Conservation (phyloP, 2,113 vertebrate species). For the Daboia siamensis region DNA sequence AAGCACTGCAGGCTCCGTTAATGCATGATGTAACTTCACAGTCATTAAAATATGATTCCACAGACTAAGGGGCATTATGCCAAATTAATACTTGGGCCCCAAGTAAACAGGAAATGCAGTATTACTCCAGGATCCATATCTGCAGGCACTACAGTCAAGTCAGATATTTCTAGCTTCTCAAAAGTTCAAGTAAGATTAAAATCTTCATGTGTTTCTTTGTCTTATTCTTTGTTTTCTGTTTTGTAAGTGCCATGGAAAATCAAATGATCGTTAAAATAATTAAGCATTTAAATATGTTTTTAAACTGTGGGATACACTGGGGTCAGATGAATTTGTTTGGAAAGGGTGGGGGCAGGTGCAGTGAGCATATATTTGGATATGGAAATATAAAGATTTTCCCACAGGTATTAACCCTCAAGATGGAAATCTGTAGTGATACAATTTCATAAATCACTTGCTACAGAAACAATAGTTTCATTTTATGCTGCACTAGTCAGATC, state of each 20-base stretch:
- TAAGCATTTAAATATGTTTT: background rate
- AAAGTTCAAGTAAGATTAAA: conserved; percentile 14
- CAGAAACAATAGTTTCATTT: background rate
- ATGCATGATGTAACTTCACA: conserved; percentile 7
- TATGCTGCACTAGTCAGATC: background rate
- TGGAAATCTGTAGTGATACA: background rate
- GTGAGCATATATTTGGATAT: background rate
- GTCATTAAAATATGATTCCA: background rate
- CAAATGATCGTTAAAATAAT: background rate
- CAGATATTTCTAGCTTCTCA: background rate
- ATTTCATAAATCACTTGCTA: background rate
- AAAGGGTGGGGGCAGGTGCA: background rate
- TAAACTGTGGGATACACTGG: background rate
- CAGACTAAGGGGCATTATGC: background rate
- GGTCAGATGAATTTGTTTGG: background rate
- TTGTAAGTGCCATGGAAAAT: background rate
- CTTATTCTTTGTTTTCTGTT: background rate
- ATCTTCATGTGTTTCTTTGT: background rate
- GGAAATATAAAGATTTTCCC: background rate
- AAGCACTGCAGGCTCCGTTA: background rate
- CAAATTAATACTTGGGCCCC: background rate
- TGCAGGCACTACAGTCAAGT: background rate
- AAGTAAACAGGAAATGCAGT: background rate
- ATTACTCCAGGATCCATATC: background rate
- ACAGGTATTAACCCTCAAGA: background rate